Evolutionary conservation across 2,888 invertebrate genomes (phyloP).

Genomic region (Agrochola circellaris): DNA sequence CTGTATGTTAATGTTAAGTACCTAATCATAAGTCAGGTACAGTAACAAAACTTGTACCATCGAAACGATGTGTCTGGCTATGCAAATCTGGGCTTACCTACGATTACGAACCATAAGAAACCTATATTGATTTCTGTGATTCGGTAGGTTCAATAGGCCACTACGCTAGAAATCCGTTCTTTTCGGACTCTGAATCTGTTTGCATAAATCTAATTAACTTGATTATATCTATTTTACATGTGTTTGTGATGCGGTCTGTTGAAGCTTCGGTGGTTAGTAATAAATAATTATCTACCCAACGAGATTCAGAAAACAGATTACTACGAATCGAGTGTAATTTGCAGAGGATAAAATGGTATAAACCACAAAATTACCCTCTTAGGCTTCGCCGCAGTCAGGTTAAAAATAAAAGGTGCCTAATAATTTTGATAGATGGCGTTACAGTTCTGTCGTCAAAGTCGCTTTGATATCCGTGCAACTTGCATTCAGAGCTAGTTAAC

Average conservation of each 20-base stretch:
- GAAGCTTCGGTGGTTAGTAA: slow-evolving; percentile 53
- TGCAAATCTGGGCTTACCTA: not conserved
- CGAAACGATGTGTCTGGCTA: not conserved
- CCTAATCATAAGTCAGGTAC: not conserved
- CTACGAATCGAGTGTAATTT: not conserved
- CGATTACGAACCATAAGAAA: not conserved
- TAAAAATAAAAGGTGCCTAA: not conserved
- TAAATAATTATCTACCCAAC: not conserved
- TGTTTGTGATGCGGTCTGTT: slow-evolving; percentile 70
- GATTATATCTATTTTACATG: slow-evolving; percentile 65
- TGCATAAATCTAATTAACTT: slow-evolving; percentile 68
- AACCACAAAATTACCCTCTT: too few species aligned
- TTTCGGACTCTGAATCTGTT: slow-evolving; percentile 69
- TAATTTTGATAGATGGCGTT: not conserved
- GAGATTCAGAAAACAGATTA: not conserved
- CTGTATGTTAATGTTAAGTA: not conserved
- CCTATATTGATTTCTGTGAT: not conserved
- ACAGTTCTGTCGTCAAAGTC: too few species aligned
- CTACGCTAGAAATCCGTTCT: slow-evolving; percentile 27
- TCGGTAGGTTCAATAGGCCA: slow-evolving; percentile 1
- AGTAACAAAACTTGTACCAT: not conserved
- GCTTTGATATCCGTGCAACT: too few species aligned
- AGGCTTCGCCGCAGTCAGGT: not conserved
- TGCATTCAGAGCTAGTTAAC: too few species aligned
- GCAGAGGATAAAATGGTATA: not conserved